Conservation (phyloP, 2,797 vertebrate genomes). For the Anas georgica region DNA sequence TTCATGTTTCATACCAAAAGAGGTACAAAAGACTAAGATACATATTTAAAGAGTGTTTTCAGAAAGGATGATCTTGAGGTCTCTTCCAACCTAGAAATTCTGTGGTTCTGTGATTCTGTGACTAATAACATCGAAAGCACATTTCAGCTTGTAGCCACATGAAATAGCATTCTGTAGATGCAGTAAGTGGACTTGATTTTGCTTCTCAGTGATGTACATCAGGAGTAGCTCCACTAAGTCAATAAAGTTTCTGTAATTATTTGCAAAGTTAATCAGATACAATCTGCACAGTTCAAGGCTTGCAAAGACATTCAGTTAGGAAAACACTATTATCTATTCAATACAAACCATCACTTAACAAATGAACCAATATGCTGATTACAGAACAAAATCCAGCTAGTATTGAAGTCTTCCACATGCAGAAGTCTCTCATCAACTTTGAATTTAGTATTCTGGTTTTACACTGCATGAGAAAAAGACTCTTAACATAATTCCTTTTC, state of each 20-base stretch:
- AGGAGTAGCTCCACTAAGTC: not conserved
- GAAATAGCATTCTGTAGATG: not conserved
- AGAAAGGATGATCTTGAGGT: not conserved
- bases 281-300: not conserved
- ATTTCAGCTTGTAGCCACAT: not conserved
- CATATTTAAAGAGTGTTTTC: not conserved
- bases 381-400: not conserved
- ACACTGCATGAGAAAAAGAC: not conserved
- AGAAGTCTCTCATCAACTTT: not conserved
- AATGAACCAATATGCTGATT: not conserved
- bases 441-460: not conserved
- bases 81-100: too few species aligned
- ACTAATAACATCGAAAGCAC: not conserved
- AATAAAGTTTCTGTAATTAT: not conserved
- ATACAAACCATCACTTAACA: not conserved
- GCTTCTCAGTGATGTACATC: not conserved
- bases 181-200: not conserved
- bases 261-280: not conserved
- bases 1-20: not conserved
- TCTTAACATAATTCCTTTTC: not conserved
- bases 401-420: not conserved
- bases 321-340: not conserved
- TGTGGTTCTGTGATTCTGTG: too few species aligned
- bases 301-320: not conserved
- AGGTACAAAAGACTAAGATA: not conserved